phyloP scores from a whole-genome alignment of 2,888 invertebrate genomes.

The Catonia carolina region DNA sequence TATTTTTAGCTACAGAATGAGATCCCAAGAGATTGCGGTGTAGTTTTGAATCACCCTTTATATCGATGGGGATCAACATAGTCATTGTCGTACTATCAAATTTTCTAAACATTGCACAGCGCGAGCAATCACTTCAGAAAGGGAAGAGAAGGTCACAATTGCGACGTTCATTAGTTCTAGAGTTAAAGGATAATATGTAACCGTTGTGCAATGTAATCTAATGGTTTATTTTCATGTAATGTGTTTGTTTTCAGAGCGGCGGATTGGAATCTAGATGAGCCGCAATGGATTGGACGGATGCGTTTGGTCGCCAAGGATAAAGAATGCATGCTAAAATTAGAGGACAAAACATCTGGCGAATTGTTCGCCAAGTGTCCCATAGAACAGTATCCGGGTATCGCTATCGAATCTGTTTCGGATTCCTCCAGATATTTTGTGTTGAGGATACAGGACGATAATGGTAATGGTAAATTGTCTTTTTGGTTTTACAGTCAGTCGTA shows the following conservation, averaged over 20 bases:
- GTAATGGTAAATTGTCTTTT: slow-evolving; percentile 49
- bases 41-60: too few species aligned
- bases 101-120: too few species aligned
- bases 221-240: background rate
- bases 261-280: slow-evolving; percentile 96
- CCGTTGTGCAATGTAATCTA: too few species aligned
- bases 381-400: slow-evolving; percentile 89
- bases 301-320: slow-evolving; percentile 84
- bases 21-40: too few species aligned
- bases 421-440: slow-evolving; percentile 97
- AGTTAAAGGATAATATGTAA: too few species aligned
- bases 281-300: slow-evolving; percentile 98
- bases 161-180: too few species aligned
- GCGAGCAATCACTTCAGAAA: too few species aligned
- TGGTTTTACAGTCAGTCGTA: background rate
- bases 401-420: slow-evolving; percentile 93
- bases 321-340: slow-evolving; percentile 82
- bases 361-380: slow-evolving; percentile 96
- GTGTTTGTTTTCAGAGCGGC: slow-evolving; percentile 66
- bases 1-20: too few species aligned
- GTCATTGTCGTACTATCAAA: too few species aligned
- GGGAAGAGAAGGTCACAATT: too few species aligned
- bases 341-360: slow-evolving; percentile 89
- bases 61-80: too few species aligned
- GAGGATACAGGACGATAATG: slow-evolving; percentile 89